A percentile compares a stretch with the other conserved stretches of the same genome.
Conservation (phyloP, 2,888 invertebrate species). For the Crossocerus cetratus region DNA sequence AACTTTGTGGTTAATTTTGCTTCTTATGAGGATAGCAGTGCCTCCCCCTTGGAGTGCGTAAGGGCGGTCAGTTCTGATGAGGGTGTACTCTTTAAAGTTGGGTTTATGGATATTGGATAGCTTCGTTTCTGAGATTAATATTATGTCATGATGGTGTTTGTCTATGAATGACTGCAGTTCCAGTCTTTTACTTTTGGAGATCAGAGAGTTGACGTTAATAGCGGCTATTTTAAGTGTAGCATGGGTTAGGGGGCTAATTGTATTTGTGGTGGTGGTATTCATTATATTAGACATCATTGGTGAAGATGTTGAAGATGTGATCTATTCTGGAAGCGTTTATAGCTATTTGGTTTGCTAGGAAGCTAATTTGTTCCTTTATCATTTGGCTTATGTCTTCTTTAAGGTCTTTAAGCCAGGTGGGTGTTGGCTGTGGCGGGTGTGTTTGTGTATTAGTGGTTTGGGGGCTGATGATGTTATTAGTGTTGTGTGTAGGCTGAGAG, state of each 20-base stretch:
- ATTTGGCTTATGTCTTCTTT: too few relatives aligned
- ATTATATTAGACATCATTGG: too few relatives aligned
- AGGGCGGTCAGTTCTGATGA: conserved; percentile 1
- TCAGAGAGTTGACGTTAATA: conserved; percentile 3
- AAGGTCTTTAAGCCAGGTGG: too few relatives aligned
- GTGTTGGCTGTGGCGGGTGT: too few relatives aligned
- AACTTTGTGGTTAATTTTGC: not conserved
- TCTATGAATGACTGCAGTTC: not conserved
- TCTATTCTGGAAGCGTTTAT: too few relatives aligned
- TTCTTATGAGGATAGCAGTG: not conserved
- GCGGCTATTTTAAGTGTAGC: not conserved
- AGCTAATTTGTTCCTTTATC: too few relatives aligned
- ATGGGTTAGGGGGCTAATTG: not conserved
- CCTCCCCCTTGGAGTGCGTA: not conserved
- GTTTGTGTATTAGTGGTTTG: too few relatives aligned
- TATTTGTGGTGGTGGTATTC: not conserved
- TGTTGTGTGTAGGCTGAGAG: too few relatives aligned
- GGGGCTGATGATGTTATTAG: too few relatives aligned
- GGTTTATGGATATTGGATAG: not conserved
- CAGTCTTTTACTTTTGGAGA: not conserved
- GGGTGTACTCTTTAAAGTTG: not conserved
- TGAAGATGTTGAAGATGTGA: too few relatives aligned
- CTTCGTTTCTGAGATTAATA: not conserved
- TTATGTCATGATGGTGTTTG: not conserved
- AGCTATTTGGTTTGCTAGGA: too few relatives aligned